Evolutionary conservation across 2,888 invertebrate species (phyloP).

Genomic region (Heliconius cydno): DNA sequence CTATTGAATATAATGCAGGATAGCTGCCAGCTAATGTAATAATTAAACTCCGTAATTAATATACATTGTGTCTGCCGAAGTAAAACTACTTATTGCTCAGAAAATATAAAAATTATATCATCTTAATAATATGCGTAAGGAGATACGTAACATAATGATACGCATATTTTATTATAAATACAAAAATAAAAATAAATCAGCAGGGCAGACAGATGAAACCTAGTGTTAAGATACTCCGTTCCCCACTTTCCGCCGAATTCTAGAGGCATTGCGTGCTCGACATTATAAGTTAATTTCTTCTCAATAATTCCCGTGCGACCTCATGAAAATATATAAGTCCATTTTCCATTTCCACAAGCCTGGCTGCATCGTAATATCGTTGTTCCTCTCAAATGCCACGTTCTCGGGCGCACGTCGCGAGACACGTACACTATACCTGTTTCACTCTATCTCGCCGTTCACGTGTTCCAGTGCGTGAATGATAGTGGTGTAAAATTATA

Average conservation of each 20-base stretch:
- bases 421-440: slow-evolving; percentile 49
- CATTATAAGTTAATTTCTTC: no score
- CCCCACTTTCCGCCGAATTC: no score
- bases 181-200: no score
- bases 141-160: not conserved
- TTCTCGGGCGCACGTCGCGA: slow-evolving; percentile 50
- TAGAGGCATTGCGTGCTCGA: no score
- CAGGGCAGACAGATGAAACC: no score
- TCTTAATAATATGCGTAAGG: not conserved
- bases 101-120: not conserved
- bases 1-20: no score
- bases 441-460: slow-evolving; percentile 53
- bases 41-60: not conserved
- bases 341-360: not conserved
- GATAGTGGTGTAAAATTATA: slow-evolving; percentile 55
- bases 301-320: not conserved
- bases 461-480: slow-evolving; percentile 71
- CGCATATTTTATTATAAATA: no score
- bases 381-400: slow-evolving; percentile 50
- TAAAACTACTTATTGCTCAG: not conserved
- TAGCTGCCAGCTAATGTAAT: no score
- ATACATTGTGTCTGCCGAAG: not conserved
- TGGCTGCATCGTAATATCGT: not conserved
- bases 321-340: not conserved
- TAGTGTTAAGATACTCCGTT: no score